Evolutionary conservation across 2,113 vertebrate genomes (phyloP).

Genomic region (Misgurnus mizolepis): DNA sequence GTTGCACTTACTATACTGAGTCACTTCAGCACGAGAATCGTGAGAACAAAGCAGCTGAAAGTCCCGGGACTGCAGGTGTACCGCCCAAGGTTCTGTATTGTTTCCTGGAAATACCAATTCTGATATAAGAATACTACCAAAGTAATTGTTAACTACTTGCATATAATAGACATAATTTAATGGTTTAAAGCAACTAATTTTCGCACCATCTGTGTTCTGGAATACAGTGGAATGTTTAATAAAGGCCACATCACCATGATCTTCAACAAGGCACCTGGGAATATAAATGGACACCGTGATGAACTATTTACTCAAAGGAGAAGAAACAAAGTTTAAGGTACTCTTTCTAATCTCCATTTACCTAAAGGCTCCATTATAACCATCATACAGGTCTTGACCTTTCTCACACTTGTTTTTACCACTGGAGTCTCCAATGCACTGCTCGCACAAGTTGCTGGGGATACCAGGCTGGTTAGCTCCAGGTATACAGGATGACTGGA

Average conservation of each 20-base stretch:
- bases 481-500: slow-evolving; percentile 87
- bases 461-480: slow-evolving; percentile 76
- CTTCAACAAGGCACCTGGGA: slow-evolving; percentile 82
- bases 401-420: slow-evolving; percentile 82
- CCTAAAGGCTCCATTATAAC: slow-evolving; percentile 90
- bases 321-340: too few relatives aligned
- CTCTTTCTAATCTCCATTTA: slow-evolving; percentile 53
- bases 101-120: slow-evolving; percentile 71
- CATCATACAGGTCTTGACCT: slow-evolving; percentile 83
- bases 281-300: background rate
- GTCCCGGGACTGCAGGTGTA: slow-evolving; percentile 70
- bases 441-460: slow-evolving; percentile 79
- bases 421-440: slow-evolving; percentile 80
- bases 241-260: slow-evolving; percentile 88
- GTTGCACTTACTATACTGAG: slow-evolving; percentile 81
- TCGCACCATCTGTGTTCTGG: slow-evolving; percentile 86
- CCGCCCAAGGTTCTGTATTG: slow-evolving; percentile 78
- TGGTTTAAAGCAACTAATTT: background rate
- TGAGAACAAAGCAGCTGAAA: slow-evolving; percentile 92
- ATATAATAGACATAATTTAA: background rate
- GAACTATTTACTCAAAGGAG: background rate
- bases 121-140: background rate
- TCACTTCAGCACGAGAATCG: slow-evolving; percentile 81
- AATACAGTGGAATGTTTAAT: slow-evolving; percentile 89
- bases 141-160: background rate